Base-by-base conservation (phyloP, 2,113 vertebrate species). In the Pelecanoides urinatrix region DNA sequence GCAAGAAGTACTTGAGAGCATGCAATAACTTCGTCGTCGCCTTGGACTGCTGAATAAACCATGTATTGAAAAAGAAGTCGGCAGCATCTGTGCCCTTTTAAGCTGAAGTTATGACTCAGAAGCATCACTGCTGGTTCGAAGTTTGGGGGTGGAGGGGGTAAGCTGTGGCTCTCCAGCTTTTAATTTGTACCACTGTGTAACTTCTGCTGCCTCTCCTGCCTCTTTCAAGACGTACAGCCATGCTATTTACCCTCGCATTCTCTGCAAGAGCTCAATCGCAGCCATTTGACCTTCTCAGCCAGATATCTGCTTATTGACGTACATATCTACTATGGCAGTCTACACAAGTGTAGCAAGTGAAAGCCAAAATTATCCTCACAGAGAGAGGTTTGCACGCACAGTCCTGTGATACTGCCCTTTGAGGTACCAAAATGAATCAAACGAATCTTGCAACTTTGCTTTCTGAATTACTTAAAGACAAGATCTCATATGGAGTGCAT, bases 51-150 rank as follows among this genome's bases (percentile, higher is more conserved):
- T 65, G 83, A 87, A 78, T 15, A 89, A 89, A 52, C 50, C 5
- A 3, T 1, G 32, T 4, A 2, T 4, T n/a, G 21, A 52, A 32
- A 63, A 58, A 52, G 29, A 44, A n/a, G 11, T 2, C 16, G 47
- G 16, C 36, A 49, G 77, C 49, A 34, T 30, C 29, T 87, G 38
- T 44, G 23, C 36, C 59, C 74, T 25, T 22, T 10, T 34, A 13
- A 40, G n/a, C 2, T 38, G 45, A 58, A 65, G 62, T 53, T 65
- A 7, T 8, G 53, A 50, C 70, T 15, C 45, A 42, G 53, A 36
- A 88, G 25, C 67, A 49, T 34, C 68, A 3, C 23, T 44, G 26
- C 50, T 38, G 63, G 42, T 55, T n/a, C 13, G 6, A 38, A 23
- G 11, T 45, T 30, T 56, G 34, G 40, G 67, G 16, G 19, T 7